A percentile compares a stretch with the other conserved stretches of the same genome.
phyloP scores from a whole-genome alignment of 2,888 invertebrate genomes.

The Loripinus fragilis region DNA sequence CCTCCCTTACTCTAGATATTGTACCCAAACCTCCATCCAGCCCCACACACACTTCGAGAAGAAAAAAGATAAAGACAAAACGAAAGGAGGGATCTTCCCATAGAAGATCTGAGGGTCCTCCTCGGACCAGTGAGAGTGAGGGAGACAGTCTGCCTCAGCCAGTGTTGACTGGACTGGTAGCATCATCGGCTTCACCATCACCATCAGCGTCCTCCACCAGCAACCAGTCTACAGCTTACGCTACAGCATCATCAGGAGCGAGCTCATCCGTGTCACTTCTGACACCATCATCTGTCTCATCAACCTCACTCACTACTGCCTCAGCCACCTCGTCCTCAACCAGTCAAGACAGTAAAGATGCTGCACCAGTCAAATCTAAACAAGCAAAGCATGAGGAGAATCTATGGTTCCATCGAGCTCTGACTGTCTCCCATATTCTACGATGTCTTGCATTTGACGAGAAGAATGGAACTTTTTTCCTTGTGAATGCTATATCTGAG shows the following conservation, averaged over 20 bases:
- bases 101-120: constrained; percentile 51
- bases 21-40: constrained; percentile 64
- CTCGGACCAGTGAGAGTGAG: constrained; percentile 68
- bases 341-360: constrained; percentile 42
- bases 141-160: neutral
- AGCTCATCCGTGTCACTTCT: constrained; percentile 14
- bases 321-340: constrained; percentile 38
- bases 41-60: constrained; percentile 74
- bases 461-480: constrained; percentile 73
- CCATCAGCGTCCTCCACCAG: constrained; percentile 52
- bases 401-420: constrained; percentile 80
- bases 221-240: constrained; percentile 38
- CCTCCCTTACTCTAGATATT: constrained; percentile 37
- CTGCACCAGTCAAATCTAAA: constrained; percentile 29
- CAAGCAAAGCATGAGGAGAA: constrained; percentile 76
- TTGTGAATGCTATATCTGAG: constrained; percentile 77
- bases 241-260: constrained; percentile 46
- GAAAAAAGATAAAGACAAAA: constrained; percentile 81
- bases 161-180: neutral
- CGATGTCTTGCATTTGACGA: constrained; percentile 77
- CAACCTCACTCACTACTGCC: constrained; percentile 26
- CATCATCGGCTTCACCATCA: constrained; percentile 1
- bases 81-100: constrained; percentile 55
- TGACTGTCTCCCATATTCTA: constrained; percentile 80
- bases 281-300: constrained; percentile 18